Percentiles rank a stretch among this genome's conserved stretches.
These are phyloP conservation scores for Myathropa florea DNA, from an alignment of 2,888 invertebrate genomes.

Conservation along the genomic window DNA sequence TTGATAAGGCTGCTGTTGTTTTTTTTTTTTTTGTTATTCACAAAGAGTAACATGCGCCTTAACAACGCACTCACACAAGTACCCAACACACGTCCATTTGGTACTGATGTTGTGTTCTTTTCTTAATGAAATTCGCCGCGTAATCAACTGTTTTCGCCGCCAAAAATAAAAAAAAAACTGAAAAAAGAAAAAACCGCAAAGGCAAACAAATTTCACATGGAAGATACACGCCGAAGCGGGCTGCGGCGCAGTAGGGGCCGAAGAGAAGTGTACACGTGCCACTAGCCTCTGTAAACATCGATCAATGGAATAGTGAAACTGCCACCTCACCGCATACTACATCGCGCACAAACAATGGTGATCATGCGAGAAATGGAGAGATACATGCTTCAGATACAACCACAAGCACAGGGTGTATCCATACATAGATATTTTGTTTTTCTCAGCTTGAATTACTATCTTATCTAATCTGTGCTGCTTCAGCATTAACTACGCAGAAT, in stretches of 20 bases:
- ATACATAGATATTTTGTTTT: constrained; percentile 38
- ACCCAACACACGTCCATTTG: background rate
- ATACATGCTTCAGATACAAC: constrained; percentile 16
- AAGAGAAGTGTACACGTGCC: constrained; percentile 36
- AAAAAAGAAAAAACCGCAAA: background rate
- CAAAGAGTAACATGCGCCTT: background rate
- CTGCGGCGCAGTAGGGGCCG: background rate
- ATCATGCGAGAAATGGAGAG: background rate
- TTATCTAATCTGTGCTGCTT: constrained; percentile 55
- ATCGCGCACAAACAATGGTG: background rate
- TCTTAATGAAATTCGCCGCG: constrained; percentile 19
- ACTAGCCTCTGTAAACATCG: constrained; percentile 35
- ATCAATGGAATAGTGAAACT: constrained; percentile 41
- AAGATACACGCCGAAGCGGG: background rate
- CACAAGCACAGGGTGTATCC: constrained; percentile 8
- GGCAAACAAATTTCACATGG: background rate
- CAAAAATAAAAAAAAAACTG: background rate
- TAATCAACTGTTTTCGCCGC: constrained; percentile 8
- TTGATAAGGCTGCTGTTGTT: constrained; percentile 13
- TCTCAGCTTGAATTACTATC: constrained; percentile 24
- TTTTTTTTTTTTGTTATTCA: too few relatives aligned
- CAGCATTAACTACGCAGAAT: constrained; percentile 45
- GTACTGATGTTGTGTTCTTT: background rate
- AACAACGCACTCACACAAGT: background rate
- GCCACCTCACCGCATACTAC: constrained; percentile 1